A percentile compares a stretch with the other conserved stretches of the same genome.
These are phyloP conservation scores for Synergus laeviventris DNA, from an alignment of 2,888 invertebrate genomes.

Conservation along the genomic window DNA sequence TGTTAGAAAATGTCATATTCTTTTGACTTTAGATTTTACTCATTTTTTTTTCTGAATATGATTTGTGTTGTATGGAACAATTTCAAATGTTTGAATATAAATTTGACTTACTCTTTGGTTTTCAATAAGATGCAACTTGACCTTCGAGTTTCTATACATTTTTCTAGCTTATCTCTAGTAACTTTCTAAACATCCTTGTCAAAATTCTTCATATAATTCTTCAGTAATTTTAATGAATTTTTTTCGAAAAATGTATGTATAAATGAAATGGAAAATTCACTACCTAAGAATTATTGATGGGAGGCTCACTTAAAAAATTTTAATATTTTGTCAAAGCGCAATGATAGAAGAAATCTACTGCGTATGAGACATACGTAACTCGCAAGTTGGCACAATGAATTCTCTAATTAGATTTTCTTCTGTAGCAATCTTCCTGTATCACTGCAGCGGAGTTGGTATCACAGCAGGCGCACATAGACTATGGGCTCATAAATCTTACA, in stretches of 20 bases:
- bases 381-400: not conserved
- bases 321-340: not conserved
- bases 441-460: constrained; percentile 91
- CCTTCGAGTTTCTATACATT: too few species aligned
- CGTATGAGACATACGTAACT: not conserved
- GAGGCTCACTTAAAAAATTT: not conserved
- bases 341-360: not conserved
- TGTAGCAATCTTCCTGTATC: constrained; percentile 85
- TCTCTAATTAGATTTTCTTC: constrained; percentile 16
- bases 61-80: too few species aligned
- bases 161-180: too few species aligned
- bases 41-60: too few species aligned
- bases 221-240: too few species aligned
- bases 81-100: too few species aligned
- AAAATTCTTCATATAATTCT: too few species aligned
- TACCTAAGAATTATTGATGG: not conserved
- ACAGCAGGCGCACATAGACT: constrained; percentile 98
- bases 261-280: not conserved
- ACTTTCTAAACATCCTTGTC: too few species aligned
- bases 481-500: constrained; percentile 97
- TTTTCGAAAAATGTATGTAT: too few species aligned
- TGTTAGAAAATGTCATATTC: not conserved
- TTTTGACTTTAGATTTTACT: not conserved
- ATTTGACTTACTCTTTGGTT: too few species aligned
- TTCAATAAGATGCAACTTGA: too few species aligned